Base-by-base conservation (phyloP, 1,140 invertebrate species). In the Monomorium pharaonis region DNA sequence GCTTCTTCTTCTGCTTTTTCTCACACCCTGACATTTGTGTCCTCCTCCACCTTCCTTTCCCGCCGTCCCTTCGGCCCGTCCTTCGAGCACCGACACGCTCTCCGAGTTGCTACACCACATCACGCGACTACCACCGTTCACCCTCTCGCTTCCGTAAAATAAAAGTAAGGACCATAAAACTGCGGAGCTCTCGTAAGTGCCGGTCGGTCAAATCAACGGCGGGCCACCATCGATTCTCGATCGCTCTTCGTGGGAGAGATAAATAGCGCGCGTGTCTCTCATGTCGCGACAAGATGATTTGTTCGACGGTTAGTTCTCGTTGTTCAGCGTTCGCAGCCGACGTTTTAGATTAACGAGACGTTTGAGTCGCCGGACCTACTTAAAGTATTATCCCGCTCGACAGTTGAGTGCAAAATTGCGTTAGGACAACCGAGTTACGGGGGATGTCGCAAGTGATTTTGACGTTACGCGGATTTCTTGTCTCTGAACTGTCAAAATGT, bases 1-100 rank as follows among this genome's bases (percentile, higher is more conserved):
- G 76, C 85, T 92, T 89, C 86, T 75, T 84, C 84, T 47, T 63
- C n/a, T 42, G 14, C 42, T 81, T 85, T 84, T 80, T 62, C 62
- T 81, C 81, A 42, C 54, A 30, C 72, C 44, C 51, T 54, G 21
- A 80, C 37, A 67, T 30, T 18, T 37, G 24, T 51, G 24, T 37
- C 44, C 78, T 86, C 78, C 49, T 21, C 77, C 47, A 51, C 58
- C 56, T 21, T 37, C 42, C 56, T 21, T 37, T 33, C 18, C 7
- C 18, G 0, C n/a, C 84, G 27, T 12, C 37, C 24, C 74, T 42
- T 69, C 76, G 47, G 44, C 60, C 30, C 77, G 63, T 80, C 75
- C 56, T 30, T 85, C 85, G 63, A 47, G 67, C 70, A 75, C 62
- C 44, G 30, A 72, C 56, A 80, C 70, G 65, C 76, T 86, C 51